Percentiles rank a stretch among this genome's conserved stretches.
phyloP scores from a whole-genome alignment of 2,113 vertebrate genomes.

The Trematocara unimaculatum region DNA sequence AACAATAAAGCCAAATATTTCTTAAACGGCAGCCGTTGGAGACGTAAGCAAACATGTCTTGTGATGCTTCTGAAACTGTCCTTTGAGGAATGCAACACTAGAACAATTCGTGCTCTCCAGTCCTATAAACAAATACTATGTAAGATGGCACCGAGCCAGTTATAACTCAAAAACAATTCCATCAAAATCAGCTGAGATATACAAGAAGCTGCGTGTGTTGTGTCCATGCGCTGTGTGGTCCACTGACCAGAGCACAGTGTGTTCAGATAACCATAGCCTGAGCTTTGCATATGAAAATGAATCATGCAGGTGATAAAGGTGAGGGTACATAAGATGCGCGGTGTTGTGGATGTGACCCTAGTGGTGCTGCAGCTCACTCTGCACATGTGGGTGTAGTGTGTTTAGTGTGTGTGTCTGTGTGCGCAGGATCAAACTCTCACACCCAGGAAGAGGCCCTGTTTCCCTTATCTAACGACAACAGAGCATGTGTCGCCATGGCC shows the following conservation, averaged over 20 bases:
- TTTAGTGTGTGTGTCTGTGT: neutral
- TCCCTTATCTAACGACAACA: slow-evolving; percentile 72
- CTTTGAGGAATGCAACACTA: neutral
- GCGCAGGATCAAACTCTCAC: slow-evolving; percentile 54
- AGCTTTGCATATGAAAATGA: slow-evolving; percentile 54
- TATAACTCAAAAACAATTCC: slow-evolving; percentile 3
- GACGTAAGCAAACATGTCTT: neutral
- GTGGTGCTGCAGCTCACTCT: slow-evolving; percentile 2
- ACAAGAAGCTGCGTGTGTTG: neutral
- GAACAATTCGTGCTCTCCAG: neutral
- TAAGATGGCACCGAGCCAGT: neutral
- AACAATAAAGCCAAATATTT: neutral
- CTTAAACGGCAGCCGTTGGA: neutral
- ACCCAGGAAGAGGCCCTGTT: slow-evolving; percentile 70
- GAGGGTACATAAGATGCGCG: neutral
- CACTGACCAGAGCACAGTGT: neutral
- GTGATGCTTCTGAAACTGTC: neutral
- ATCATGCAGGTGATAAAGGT: slow-evolving; percentile 19
- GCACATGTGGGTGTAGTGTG: slow-evolving; percentile 1
- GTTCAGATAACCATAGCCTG: slow-evolving; percentile 10
- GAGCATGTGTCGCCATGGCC: slow-evolving; percentile 69
- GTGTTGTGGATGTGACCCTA: slow-evolving; percentile 21
- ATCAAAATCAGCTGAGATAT: neutral
- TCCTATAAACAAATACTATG: neutral
- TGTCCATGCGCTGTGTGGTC: neutral